These are phyloP conservation scores for Chinchilla lanigera DNA, from an alignment of 2,113 vertebrate species.

Conservation along the genomic window DNA sequence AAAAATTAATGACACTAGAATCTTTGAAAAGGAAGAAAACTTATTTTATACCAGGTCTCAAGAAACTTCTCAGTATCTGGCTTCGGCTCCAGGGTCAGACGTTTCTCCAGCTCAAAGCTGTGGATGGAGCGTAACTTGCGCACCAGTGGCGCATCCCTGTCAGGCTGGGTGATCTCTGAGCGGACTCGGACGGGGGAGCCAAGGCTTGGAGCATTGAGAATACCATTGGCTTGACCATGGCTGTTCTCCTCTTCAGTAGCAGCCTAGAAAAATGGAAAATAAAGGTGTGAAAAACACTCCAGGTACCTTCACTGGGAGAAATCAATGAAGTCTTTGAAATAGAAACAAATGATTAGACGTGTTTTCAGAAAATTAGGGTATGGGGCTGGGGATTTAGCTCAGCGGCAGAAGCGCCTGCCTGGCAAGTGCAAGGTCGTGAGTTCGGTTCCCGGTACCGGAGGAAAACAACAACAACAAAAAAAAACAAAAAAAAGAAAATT, in stretches of 20 bases:
- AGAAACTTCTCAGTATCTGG: constrained; percentile 94
- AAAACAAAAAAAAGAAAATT: no score
- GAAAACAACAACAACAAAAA: no score
- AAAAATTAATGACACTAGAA: not conserved
- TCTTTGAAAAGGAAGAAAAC: constrained; percentile 56
- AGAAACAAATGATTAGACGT: constrained; percentile 6
- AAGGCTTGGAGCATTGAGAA: constrained; percentile 91
- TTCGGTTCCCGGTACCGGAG: no score
- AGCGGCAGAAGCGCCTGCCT: no score
- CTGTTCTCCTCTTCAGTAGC: constrained; percentile 94
- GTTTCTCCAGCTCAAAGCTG: constrained; percentile 96
- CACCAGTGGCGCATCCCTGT: constrained; percentile 92
- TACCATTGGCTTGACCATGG: constrained; percentile 91
- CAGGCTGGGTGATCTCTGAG: constrained; percentile 92
- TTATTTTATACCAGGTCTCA: constrained; percentile 91
- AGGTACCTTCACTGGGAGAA: not conserved
- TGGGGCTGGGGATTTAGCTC: no score
- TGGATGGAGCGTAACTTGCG: constrained; percentile 96
- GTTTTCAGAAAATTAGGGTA: constrained; percentile 20
- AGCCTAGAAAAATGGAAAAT: constrained; percentile 85
- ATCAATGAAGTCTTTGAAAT: not conserved
- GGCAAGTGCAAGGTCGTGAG: no score
- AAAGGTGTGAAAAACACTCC: not conserved
- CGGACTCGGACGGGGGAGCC: constrained; percentile 94
- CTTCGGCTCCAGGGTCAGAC: constrained; percentile 93